Conservation (phyloP, 2,888 invertebrate genomes). For the Drosophila paucipuncta region DNA sequence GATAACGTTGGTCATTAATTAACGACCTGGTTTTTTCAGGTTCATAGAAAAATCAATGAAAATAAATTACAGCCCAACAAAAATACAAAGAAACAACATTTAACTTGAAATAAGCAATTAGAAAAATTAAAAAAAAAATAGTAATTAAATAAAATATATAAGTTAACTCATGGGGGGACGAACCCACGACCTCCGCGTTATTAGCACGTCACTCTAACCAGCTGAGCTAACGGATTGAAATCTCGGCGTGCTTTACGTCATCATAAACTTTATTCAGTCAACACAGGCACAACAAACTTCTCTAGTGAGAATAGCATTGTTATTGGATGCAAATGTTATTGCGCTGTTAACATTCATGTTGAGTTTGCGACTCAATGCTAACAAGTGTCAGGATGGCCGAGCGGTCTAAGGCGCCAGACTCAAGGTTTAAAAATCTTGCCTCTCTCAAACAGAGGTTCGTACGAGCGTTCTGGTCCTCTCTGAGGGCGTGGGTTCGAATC, state of each 20-base stretch:
- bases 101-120: neutral
- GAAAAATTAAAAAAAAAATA: constrained; percentile 3
- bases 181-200: constrained; percentile 80
- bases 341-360: constrained; percentile 9
- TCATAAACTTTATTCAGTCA: constrained; percentile 2
- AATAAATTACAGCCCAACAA: constrained; percentile 11
- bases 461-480: constrained; percentile 84
- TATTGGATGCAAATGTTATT: neutral
- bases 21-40: constrained; percentile 20
- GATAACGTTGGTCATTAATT: constrained; percentile 36
- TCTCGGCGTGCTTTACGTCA: accelerated
- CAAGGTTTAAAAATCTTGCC: constrained; percentile 76
- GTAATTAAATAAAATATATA: constrained; percentile 14
- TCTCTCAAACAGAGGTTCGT: constrained; percentile 57
- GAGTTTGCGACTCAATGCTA: constrained; percentile 8
- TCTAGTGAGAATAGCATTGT: neutral
- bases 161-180: constrained; percentile 68
- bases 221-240: constrained; percentile 74
- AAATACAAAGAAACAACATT: neutral
- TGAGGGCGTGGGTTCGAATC: constrained; percentile 83
- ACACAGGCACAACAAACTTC: neutral
- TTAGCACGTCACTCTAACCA: constrained; percentile 80
- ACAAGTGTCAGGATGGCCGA: constrained; percentile 84
- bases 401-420: constrained; percentile 85
- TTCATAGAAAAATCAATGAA: constrained; percentile 41